These are phyloP conservation scores for Porites lobata DNA, from an alignment of 92 coral and sea anemone genomes.

Conservation along the genomic window DNA sequence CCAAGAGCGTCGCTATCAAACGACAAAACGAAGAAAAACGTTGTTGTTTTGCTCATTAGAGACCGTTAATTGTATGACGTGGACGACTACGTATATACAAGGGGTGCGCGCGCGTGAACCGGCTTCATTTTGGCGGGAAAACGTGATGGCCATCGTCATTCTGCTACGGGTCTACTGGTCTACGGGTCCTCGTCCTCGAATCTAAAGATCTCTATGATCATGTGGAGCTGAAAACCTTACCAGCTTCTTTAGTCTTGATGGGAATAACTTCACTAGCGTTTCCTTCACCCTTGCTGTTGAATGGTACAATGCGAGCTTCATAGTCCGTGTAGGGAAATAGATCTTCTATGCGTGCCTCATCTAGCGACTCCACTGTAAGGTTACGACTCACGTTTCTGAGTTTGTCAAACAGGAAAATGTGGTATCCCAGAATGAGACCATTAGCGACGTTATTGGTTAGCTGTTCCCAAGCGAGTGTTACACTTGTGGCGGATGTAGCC, in stretches of 20 bases:
- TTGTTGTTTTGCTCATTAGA: too few relatives aligned
- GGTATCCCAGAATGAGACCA: conserved; percentile 80
- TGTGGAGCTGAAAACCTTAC: conserved; percentile 33
- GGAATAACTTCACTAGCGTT: conserved; percentile 50
- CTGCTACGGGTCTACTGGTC: too few relatives aligned
- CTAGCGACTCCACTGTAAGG: conserved; percentile 63
- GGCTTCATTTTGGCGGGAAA: too few relatives aligned
- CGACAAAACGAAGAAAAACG: too few relatives aligned
- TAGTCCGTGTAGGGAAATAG: conserved; percentile 87
- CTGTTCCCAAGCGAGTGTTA: conserved; percentile 67
- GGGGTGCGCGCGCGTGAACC: too few relatives aligned
- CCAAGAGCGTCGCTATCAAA: too few relatives aligned
- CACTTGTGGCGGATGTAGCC: conserved; percentile 27
- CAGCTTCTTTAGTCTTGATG: conserved; percentile 81
- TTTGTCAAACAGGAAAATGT: conserved; percentile 60
- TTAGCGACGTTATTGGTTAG: conserved; percentile 47
- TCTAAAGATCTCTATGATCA: too few relatives aligned
- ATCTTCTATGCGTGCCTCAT: conserved; percentile 38
- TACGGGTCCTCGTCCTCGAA: too few relatives aligned
- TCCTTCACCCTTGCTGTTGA: conserved; percentile 82
- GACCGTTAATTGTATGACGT: too few relatives aligned
- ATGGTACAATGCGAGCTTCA: conserved; percentile 66
- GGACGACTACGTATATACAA: too few relatives aligned
- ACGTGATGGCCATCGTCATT: too few relatives aligned
- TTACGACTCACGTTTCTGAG: conserved; percentile 59